These are phyloP conservation scores for Pomatostomus ruficeps DNA, from an alignment of 2,113 vertebrate species.

Conservation along the genomic window DNA sequence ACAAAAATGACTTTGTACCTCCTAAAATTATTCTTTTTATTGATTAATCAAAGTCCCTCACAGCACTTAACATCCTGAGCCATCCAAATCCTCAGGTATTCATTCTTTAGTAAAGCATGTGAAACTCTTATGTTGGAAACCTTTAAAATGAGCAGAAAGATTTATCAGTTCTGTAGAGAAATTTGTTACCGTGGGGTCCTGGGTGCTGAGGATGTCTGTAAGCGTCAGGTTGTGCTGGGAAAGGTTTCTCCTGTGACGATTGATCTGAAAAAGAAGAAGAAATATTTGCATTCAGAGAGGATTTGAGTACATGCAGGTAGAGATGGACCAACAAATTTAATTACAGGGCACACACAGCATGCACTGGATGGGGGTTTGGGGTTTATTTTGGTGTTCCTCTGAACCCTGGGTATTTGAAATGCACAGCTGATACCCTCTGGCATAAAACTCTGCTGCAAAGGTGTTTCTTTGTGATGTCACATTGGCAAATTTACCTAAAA, in stretches of 20 bases:
- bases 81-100: neutral
- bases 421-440: neutral
- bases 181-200: slow-evolving; percentile 71
- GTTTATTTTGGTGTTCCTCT: neutral
- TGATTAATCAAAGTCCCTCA: slow-evolving; percentile 4
- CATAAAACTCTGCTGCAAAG: neutral
- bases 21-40: neutral
- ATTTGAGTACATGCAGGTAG: neutral
- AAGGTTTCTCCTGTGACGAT: slow-evolving; percentile 87
- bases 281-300: neutral
- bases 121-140: neutral
- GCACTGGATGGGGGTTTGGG: neutral
- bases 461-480: neutral
- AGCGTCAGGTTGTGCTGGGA: slow-evolving; percentile 81
- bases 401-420: neutral
- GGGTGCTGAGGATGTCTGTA: slow-evolving; percentile 51
- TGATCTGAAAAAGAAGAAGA: slow-evolving; percentile 66
- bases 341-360: neutral
- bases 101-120: neutral
- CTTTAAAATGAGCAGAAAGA: neutral
- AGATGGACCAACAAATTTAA: neutral
- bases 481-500: neutral
- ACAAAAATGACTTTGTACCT: neutral
- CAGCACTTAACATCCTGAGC: neutral
- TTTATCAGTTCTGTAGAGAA: neutral